phyloP scores from a whole-genome alignment of 2,888 invertebrate genomes.

The Lycia hirtaria region DNA sequence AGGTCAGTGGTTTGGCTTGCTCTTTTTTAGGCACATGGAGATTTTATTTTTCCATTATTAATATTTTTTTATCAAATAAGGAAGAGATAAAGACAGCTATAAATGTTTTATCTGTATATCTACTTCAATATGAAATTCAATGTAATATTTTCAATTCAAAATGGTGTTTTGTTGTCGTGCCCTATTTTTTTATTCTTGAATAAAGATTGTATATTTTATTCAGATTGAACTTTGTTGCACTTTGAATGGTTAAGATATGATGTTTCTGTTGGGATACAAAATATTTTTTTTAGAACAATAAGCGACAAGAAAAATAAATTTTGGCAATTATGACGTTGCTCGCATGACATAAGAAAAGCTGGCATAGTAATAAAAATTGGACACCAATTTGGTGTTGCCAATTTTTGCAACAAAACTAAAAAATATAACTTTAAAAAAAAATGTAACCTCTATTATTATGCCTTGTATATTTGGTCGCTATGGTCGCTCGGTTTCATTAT shows the following conservation, averaged over 20 bases:
- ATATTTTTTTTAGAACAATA: neutral
- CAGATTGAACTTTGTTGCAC: slow-evolving; percentile 27
- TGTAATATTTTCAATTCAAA: slow-evolving; percentile 22
- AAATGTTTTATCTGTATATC: neutral
- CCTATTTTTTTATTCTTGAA: slow-evolving; percentile 41
- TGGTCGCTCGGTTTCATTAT: too few species aligned
- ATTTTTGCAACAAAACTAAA: too few species aligned
- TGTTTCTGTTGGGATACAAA: slow-evolving; percentile 2
- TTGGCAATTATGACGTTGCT: neutral
- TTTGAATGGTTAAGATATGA: slow-evolving; percentile 28
- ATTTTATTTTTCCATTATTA: too few species aligned
- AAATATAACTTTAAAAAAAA: too few species aligned
- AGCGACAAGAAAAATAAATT: neutral
- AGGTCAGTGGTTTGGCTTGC: too few species aligned
- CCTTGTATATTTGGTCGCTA: too few species aligned
- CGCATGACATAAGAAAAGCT: too few species aligned
- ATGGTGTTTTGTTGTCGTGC: slow-evolving; percentile 34
- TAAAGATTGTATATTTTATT: slow-evolving; percentile 38
- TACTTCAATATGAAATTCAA: slow-evolving; percentile 14
- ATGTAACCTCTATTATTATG: too few species aligned
- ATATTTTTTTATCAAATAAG: too few species aligned
- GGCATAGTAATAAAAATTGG: too few species aligned
- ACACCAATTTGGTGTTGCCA: too few species aligned
- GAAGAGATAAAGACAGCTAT: neutral
- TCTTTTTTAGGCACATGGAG: too few species aligned